phyloP scores from a whole-genome alignment of 2,113 vertebrate species.

The Triplophysa rosa region DNA sequence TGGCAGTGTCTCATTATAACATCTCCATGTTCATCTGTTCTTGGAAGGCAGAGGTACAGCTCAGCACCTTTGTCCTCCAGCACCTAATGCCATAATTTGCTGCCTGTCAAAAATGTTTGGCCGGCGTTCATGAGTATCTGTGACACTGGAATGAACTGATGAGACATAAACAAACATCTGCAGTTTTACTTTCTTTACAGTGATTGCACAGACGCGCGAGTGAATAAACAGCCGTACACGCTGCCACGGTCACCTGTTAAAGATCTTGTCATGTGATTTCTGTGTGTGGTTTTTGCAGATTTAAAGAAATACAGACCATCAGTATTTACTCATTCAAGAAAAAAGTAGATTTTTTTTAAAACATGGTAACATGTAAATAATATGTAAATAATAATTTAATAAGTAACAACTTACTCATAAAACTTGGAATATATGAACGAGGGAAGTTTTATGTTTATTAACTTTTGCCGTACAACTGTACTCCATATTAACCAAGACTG shows the following conservation, averaged over 20 bases:
- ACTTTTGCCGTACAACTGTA: no score
- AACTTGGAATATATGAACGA: no score
- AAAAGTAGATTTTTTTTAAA: no score
- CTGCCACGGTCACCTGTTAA: constrained; percentile 1
- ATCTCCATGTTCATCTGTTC: constrained; percentile 11
- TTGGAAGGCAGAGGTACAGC: constrained; percentile 18
- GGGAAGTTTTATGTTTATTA: no score
- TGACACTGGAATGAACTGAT: constrained; percentile 40
- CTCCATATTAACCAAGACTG: no score
- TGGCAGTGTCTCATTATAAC: constrained; percentile 17
- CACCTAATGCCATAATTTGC: constrained; percentile 36
- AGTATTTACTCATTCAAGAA: no score
- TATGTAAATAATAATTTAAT: no score
- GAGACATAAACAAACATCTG: constrained; percentile 38
- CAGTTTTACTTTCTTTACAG: constrained; percentile 23
- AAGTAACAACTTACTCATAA: no score
- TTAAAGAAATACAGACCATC: not conserved
- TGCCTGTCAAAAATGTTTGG: constrained; percentile 47
- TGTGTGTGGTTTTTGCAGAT: not conserved
- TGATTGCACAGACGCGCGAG: not conserved
- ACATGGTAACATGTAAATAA: no score
- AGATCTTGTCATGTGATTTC: constrained; percentile 13
- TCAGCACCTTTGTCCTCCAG: constrained; percentile 42
- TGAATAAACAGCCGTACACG: constrained; percentile 26
- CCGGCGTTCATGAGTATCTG: constrained; percentile 15